Evolutionary conservation across 64 coral and sea anemone genomes (phyloP), one percentile per base, ranked within the genome.

Genomic region (Astreopora myriophthalma): DNA sequence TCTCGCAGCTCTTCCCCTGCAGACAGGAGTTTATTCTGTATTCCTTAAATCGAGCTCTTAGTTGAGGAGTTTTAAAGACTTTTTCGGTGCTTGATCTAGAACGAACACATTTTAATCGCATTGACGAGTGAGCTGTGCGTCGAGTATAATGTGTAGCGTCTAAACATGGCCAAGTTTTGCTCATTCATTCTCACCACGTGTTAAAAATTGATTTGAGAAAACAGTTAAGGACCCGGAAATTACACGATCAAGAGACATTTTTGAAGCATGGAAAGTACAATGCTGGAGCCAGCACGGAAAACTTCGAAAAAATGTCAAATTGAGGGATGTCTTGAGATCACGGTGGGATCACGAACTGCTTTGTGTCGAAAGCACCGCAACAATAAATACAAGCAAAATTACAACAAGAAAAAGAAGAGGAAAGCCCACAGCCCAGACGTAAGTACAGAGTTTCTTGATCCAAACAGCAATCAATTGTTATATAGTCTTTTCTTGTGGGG

Each of bases 341-440:
- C 94, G 8, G 97, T 99, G 0, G 94, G 97, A 24, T 88, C 91
- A 79, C 63, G 94, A 60, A 93, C 94, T 6, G 78, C 91, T 4
- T 84, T 99, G 16, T 99, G 97, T 85, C 94, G 97, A 61, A 99
- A 99, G 61, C 97, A 99, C 24, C 75, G 97, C 46, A 95, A 99
- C 91, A 99, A 96, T 72, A 99, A 92, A 84, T 99, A 99, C 91
- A 99, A 99, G 77, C 97, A 99, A 87, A 99, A 93, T 89, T 99
- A 99, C 57, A 99, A 99, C 67, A 99, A 96, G 91, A 99, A 96
- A 87, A 99, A 96, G 80, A 73, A 73, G 33, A 86, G 87, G 4
- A 93, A 93, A 60, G 91, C 97, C 34, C 93, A 89, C 10, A 94
- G 94, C 24, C 60, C 79, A 10, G 94, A 96, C 67, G 97, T 96